phyloP scores from a whole-genome alignment of 1,140 invertebrate species.

The Pogonognathellus flavescens region DNA sequence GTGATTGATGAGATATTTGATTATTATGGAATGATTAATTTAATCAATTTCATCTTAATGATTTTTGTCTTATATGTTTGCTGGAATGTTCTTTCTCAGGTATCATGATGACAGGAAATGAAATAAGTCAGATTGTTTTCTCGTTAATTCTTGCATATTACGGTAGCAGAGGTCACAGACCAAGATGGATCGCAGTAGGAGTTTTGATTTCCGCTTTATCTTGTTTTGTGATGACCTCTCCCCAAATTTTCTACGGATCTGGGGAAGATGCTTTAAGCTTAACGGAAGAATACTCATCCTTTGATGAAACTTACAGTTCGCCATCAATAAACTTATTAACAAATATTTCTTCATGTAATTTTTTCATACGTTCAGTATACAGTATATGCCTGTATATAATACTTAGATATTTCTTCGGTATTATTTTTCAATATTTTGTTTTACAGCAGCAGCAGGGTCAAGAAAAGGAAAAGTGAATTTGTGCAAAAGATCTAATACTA shows the following conservation, averaged over 20 bases:
- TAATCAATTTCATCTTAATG: no score
- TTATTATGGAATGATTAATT: no score
- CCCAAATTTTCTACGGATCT: conserved; percentile 81
- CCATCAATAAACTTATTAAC: background rate
- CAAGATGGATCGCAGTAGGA: conserved; percentile 80
- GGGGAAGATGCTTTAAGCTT: conserved; percentile 78
- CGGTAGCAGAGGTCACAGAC: conserved; percentile 78
- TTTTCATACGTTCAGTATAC: no score
- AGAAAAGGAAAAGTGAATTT: conserved; percentile 2
- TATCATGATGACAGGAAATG: conserved; percentile 81
- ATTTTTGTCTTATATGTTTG: no score
- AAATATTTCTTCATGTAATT: background rate
- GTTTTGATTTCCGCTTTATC: conserved; percentile 79
- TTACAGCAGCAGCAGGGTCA: background rate
- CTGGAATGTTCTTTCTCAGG: no score
- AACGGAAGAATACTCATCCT: conserved; percentile 76
- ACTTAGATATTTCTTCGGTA: no score
- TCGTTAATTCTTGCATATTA: conserved; percentile 78
- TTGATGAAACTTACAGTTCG: conserved; percentile 11
- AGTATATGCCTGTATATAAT: no score
- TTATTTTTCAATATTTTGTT: background rate
- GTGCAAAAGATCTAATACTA: background rate
- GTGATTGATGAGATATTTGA: no score
- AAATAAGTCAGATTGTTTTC: conserved; percentile 75
- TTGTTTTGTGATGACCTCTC: conserved; percentile 79